A percentile compares a stretch with the other conserved stretches of the same genome.
Evolutionary conservation across 2,888 invertebrate genomes (phyloP).

Genomic region (Neoitamus cyanurus): DNA sequence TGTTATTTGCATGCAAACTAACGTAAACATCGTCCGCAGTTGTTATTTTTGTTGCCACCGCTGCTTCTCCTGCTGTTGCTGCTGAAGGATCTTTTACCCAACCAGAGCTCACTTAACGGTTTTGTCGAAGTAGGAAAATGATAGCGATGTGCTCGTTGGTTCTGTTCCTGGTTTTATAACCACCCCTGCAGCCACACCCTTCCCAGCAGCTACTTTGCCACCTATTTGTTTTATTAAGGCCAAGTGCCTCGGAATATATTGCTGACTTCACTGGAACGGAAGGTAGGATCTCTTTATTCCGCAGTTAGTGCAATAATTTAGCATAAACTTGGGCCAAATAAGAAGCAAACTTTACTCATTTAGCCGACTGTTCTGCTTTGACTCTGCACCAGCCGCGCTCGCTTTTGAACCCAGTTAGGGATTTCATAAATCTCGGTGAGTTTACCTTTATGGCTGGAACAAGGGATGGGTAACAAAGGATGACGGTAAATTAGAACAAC

Average conservation of each 20-base stretch:
- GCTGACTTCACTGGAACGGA: slow-evolving; percentile 21
- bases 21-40: slow-evolving; percentile 25
- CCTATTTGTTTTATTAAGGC: neutral
- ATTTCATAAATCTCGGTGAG: neutral
- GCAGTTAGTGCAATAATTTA: slow-evolving; percentile 32
- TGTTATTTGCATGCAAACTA: slow-evolving; percentile 44
- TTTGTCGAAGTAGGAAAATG: slow-evolving; percentile 30
- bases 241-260: slow-evolving; percentile 19
- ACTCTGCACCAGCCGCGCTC: neutral
- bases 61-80: neutral
- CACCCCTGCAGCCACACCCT: neutral
- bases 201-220: neutral
- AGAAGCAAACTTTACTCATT: slow-evolving; percentile 21
- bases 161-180: slow-evolving; percentile 19
- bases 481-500: neutral
- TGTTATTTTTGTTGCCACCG: neutral
- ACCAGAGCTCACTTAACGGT: slow-evolving; percentile 22
- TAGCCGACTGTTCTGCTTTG: neutral
- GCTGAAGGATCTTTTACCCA: neutral
- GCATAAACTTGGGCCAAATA: slow-evolving; percentile 4
- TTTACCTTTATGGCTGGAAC: neutral
- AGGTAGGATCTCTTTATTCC: slow-evolving; percentile 30
- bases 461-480: neutral
- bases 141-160: slow-evolving; percentile 29
- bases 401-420: neutral